Evolutionary conservation across 2,888 invertebrate genomes (phyloP).

Genomic region (Thyatira batis): DNA sequence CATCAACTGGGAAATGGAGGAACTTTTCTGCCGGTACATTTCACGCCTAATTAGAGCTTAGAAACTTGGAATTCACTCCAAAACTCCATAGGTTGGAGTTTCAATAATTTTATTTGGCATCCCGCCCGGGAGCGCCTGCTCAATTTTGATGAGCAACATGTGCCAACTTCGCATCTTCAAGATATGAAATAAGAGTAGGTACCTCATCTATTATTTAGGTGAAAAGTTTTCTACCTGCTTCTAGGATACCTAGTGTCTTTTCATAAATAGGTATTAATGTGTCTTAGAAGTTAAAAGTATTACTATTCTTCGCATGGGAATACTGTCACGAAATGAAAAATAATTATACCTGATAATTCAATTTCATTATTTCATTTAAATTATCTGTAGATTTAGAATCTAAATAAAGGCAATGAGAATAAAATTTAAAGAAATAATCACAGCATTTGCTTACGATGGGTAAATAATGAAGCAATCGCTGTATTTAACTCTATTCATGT

Average conservation of each 20-base stretch:
- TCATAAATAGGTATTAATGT: no score
- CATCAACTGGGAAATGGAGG: background rate
- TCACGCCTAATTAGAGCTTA: background rate
- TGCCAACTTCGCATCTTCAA: background rate
- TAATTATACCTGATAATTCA: no score
- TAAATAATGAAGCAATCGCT: no score
- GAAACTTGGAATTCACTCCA: background rate
- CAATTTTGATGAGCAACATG: background rate
- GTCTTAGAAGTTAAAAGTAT: no score
- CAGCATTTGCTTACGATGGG: no score
- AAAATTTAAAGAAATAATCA: no score
- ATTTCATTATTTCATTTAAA: no score
- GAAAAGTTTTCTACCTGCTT: background rate
- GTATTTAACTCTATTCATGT: no score
- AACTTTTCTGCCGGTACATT: background rate
- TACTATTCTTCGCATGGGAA: no score
- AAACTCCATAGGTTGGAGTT: background rate
- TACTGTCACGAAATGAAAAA: no score
- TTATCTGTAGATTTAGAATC: no score
- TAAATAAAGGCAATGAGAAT: no score
- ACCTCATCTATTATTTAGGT: background rate
- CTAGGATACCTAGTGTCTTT: background rate
- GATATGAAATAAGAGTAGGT: background rate
- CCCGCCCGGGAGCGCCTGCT: background rate
- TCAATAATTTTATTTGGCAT: background rate